A percentile compares a stretch with the other conserved stretches of the same genome.
phyloP scores from a whole-genome alignment of 2,797 vertebrate species.

The Cyclura pinguis region DNA sequence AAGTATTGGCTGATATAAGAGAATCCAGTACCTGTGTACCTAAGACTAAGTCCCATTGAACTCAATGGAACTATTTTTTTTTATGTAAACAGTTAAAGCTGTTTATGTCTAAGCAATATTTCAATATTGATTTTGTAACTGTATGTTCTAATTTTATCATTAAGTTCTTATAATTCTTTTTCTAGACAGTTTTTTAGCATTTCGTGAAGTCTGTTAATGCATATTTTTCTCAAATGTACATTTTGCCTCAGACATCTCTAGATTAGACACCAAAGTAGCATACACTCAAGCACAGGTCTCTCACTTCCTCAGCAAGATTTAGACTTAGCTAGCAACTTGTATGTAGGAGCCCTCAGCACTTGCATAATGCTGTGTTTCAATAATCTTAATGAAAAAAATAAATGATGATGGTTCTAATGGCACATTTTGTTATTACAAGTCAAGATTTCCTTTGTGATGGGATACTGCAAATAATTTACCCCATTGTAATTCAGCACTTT shows the following conservation, averaged over 20 bases:
- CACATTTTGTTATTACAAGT: conserved; percentile 36
- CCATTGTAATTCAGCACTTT: conserved; percentile 36
- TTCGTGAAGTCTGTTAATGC: not conserved
- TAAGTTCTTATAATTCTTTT: not conserved
- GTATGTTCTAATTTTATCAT: not conserved
- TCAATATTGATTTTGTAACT: not conserved
- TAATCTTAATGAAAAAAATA: conserved; percentile 27
- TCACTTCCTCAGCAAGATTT: not conserved
- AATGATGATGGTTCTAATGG: not conserved
- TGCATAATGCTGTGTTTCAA: conserved; percentile 18
- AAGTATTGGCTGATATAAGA: no score
- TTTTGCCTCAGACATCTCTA: not conserved
- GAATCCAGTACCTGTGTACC: not conserved
- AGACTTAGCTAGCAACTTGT: not conserved
- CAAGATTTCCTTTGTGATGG: conserved; percentile 18
- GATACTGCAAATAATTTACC: conserved; percentile 38
- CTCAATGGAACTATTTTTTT: not conserved
- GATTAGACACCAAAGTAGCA: not conserved
- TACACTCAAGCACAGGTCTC: not conserved
- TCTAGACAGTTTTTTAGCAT: not conserved
- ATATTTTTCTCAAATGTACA: not conserved
- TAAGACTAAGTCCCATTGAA: not conserved
- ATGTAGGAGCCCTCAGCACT: not conserved
- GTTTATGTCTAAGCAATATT: not conserved
- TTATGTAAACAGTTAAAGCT: not conserved